Evolutionary conservation across 2,888 invertebrate species (phyloP).

Genomic region (Morinoia aosen): DNA sequence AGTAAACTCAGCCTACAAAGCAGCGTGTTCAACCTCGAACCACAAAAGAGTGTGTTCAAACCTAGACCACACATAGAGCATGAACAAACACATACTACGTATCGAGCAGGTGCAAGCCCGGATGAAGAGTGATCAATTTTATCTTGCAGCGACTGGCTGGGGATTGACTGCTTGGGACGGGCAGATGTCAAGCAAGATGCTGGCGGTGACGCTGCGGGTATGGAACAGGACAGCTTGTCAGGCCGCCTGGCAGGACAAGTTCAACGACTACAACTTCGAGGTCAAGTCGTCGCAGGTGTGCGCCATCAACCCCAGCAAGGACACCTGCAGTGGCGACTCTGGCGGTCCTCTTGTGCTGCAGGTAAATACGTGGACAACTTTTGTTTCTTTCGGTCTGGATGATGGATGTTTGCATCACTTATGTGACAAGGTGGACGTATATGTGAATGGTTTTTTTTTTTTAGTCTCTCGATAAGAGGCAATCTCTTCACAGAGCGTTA

Average conservation of each 20-base stretch:
- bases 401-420: no score
- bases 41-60: no score
- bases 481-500: no score
- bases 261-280: not conserved
- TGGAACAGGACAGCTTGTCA: slow-evolving; percentile 55
- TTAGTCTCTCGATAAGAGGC: no score
- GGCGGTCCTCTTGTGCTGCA: slow-evolving; percentile 58
- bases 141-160: slow-evolving; percentile 58
- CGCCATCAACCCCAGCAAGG: slow-evolving; percentile 49
- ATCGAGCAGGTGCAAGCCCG: no score
- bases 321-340: slow-evolving; percentile 62
- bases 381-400: not conserved
- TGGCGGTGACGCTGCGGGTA: slow-evolving; percentile 52
- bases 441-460: no score
- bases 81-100: no score
- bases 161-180: slow-evolving; percentile 51
- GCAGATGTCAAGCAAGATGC: slow-evolving; percentile 22
- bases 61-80: no score
- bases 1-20: no score
- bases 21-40: no score
- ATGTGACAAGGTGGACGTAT: no score
- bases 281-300: slow-evolving; percentile 55
- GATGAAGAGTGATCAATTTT: not conserved
- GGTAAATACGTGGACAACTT: slow-evolving; percentile 40
- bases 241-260: slow-evolving; percentile 49